Evolutionary conservation across 2,113 vertebrate genomes (phyloP), one percentile per base, ranked within the genome.

Genomic region (Poicephalus gulielmi): DNA sequence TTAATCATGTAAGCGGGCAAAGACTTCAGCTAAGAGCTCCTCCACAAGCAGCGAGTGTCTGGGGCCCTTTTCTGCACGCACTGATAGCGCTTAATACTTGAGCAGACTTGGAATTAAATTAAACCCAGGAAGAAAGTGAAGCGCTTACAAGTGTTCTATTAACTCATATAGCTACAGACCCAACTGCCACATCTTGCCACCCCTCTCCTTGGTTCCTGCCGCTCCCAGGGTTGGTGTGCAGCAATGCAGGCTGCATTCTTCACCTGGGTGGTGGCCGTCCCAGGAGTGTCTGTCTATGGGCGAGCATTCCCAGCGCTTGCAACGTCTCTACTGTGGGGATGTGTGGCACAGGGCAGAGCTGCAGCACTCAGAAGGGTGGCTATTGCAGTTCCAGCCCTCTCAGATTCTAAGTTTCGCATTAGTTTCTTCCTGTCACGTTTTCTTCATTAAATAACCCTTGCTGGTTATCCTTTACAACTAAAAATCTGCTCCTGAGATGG

Each of bases 401-500:
- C 37, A 20, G 30, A 13, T 55, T 82, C 69, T 53, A 28, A 70
- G 30, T 46, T 78, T 70, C 31, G 11, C 43, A 1, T 78, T 47
- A 10, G 22, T 67, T 91, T 63, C 53, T 66, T 80, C 53, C 53
- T 44, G 17, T 59, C 4, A 0, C 19, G 0, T 76, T 49, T 27
- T 43, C 46, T 83, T 92, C 69, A 27, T 80, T 37, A 31, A 53
- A 39, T 47, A 67, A 60, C 59, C 73, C 77, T 75, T 24, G 39
- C 49, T 91, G 77, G 77, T 79, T 81, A 28, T 75, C 49, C 74
- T 55, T 95, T 92, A 59, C 62, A 49, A 5, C 81, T 83, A 75
- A 91, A 79, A 81, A 66, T 5, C 79, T 39, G 20, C 35, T 87
- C 82, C 28, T 90, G 82, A 69, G 68, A 77, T 92, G 84, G 76